Evolutionary conservation across 2,888 invertebrate genomes (phyloP).

Genomic region (Nectonema munidae): DNA sequence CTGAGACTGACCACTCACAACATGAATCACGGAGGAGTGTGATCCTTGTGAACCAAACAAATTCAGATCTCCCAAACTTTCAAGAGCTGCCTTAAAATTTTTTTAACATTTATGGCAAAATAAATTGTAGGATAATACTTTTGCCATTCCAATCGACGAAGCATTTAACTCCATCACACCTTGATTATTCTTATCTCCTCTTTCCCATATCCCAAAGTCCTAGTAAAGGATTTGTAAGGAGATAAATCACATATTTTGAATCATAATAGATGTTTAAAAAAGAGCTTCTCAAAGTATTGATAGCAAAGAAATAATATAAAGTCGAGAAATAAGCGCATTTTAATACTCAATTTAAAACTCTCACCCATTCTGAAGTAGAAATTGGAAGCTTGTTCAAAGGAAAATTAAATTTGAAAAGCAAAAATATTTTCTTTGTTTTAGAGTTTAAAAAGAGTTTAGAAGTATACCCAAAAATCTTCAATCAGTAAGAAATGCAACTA

Average conservation of each 20-base stretch:
- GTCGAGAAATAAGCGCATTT: not conserved
- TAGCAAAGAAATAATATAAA: conserved; percentile 11
- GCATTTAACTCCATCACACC: conserved; percentile 89
- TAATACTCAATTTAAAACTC: not conserved
- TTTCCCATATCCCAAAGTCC: conserved; percentile 97
- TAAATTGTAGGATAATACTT: no score
- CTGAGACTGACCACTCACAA: conserved; percentile 85
- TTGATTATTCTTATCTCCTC: conserved; percentile 97
- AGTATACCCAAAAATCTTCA: no score
- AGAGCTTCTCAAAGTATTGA: not conserved
- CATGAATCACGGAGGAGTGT: conserved; percentile 78
- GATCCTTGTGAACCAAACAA: conserved; percentile 78
- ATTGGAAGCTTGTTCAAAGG: not conserved
- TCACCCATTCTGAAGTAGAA: not conserved
- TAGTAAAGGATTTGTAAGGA: conserved; percentile 20
- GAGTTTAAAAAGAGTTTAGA: no score
- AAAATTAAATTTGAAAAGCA: no score
- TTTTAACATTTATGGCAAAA: no score
- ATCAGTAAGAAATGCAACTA: no score
- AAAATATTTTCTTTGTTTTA: no score
- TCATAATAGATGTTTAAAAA: not conserved
- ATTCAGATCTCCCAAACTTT: conserved; percentile 89
- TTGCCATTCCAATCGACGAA: conserved; percentile 95
- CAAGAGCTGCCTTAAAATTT: conserved; percentile 39
- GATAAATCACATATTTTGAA: not conserved